Evolutionary conservation across 2,888 invertebrate genomes (phyloP), one percentile per base, ranked within the genome.

Genomic region (Hydroisotoma schaefferi): DNA sequence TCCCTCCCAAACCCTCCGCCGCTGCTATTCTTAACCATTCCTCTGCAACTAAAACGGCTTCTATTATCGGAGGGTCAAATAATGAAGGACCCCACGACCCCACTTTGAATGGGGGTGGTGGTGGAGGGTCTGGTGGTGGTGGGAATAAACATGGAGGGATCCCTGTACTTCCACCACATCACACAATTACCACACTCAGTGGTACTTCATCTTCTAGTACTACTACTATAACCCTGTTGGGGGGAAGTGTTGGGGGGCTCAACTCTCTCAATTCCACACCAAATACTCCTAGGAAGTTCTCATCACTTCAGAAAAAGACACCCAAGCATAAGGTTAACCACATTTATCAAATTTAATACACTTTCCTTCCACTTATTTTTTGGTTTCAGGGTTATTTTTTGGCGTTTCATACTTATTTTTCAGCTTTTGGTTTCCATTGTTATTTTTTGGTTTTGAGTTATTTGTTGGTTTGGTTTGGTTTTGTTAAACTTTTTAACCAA

Each of bases 1-100:
- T 67, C 23, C 69, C 69, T 27, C 67, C 67, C 27, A 63, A 63
- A 26, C 63, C n/a, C n/a, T n/a, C n/a, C n/a, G n/a, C n/a, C n/a
- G n/a, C n/a, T n/a, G n/a, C n/a, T n/a, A n/a, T n/a, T n/a, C n/a
- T n/a, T n/a, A n/a, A n/a, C n/a, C n/a, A n/a, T n/a, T n/a, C n/a
- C n/a, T n/a, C n/a, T n/a, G n/a, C n/a, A n/a, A n/a, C n/a, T 18
- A n/a, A 12, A 43, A 43, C 18, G 6, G 18, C 18, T n/a, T 8
- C 8, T 20, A 6, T 43, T 18, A 4, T 10, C 27, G 22, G n/a
- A 49, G n/a, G n/a, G n/a, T n/a, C n/a, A n/a, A n/a, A n/a, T n/a
- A n/a, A n/a, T n/a, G n/a, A n/a, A n/a, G n/a, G n/a, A n/a, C n/a
- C n/a, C n/a, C n/a, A n/a, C n/a, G n/a, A n/a, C n/a, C 55, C 60